Base-by-base conservation (phyloP, 2,113 vertebrate species). In the Tamias sibiricus region DNA sequence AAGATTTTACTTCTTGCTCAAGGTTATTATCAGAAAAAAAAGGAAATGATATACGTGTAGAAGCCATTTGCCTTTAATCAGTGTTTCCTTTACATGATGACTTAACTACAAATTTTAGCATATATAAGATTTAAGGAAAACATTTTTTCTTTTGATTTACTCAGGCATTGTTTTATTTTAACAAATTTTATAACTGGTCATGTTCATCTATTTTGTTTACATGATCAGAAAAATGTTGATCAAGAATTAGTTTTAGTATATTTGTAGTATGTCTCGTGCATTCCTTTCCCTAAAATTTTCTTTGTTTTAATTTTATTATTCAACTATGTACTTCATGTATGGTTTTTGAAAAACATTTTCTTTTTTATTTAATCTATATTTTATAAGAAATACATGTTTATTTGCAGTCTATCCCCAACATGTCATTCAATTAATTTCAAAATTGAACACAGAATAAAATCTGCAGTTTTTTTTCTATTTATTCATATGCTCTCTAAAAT, bases 371-470 rank as follows among this genome's bases (percentile, higher is more conserved):
- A 57, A 66, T 54, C 32, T 49, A 14, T 24, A 44, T 13, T 42
- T 85, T 88, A 62, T 75, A 35, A 37, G 82, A 90, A 75, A 62
- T 11, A 12, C 52, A 42, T 13, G 40, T 89, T 69, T 52, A 13
- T 71, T 54, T 90, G 68, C 49, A 12, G 22, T 35, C 4, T 68
- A 42, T 17, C 26, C 6, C 8, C 0, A 57, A 26, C 3, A 2
- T 2, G 12, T 68, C 42, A 9, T 59, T 28, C 49, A 92, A 54
- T 57, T 80, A 6, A 72, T n/a, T 90, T 64, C 4, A 57, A 17
- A 82, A 87, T 40, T 89, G 24, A 94, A 28, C 6, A 2, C 30
- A 64, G 30, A 69, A 91, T 93, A 91, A 79, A 72, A 87, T 87
- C 14, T 44, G 17, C 3, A 12, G 2, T 91, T 9, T 68, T 68